phyloP scores from a whole-genome alignment of 2,113 vertebrate species.

The Myodes glareolus region DNA sequence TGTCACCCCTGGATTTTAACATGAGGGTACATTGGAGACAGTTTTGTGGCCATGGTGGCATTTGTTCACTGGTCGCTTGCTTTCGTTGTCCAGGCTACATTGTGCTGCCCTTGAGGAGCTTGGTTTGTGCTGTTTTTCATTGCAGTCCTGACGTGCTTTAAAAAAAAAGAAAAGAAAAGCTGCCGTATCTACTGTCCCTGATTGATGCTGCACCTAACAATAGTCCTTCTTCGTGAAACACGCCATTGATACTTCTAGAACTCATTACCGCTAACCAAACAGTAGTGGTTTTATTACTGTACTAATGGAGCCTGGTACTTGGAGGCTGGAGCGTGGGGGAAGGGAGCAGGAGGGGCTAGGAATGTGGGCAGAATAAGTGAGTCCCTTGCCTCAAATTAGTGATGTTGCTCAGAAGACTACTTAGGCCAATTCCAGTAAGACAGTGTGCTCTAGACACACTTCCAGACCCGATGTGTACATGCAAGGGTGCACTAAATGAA shows the following conservation, averaged over 20 bases:
- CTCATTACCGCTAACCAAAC: slow-evolving; percentile 85
- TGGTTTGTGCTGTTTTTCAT: slow-evolving; percentile 44
- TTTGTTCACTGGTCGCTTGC: slow-evolving; percentile 28
- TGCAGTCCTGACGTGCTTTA: slow-evolving; percentile 72
- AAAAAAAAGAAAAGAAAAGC: not conserved
- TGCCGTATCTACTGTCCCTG: slow-evolving; percentile 75
- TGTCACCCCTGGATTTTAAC: not conserved
- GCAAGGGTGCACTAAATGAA: slow-evolving; percentile 78
- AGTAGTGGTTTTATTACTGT: slow-evolving; percentile 86
- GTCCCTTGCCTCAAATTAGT: slow-evolving; percentile 56
- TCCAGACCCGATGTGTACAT: slow-evolving; percentile 51
- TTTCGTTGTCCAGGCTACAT: slow-evolving; percentile 30
- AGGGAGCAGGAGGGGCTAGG: not conserved
- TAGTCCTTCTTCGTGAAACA: slow-evolving; percentile 84
- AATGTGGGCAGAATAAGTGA: slow-evolving; percentile 61
- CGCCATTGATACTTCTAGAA: slow-evolving; percentile 83
- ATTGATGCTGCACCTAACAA: slow-evolving; percentile 86
- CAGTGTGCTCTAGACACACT: not conserved
- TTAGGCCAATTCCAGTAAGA: slow-evolving; percentile 63
- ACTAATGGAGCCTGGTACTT: slow-evolving; percentile 90
- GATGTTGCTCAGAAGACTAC: not conserved
- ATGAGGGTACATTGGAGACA: not conserved
- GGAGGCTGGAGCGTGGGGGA: slow-evolving; percentile 61
- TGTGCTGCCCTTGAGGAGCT: slow-evolving; percentile 33
- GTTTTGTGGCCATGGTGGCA: not conserved